These are phyloP conservation scores for Wiebesia pumilae DNA, from an alignment of 1,140 invertebrate genomes.

Conservation along the genomic window DNA sequence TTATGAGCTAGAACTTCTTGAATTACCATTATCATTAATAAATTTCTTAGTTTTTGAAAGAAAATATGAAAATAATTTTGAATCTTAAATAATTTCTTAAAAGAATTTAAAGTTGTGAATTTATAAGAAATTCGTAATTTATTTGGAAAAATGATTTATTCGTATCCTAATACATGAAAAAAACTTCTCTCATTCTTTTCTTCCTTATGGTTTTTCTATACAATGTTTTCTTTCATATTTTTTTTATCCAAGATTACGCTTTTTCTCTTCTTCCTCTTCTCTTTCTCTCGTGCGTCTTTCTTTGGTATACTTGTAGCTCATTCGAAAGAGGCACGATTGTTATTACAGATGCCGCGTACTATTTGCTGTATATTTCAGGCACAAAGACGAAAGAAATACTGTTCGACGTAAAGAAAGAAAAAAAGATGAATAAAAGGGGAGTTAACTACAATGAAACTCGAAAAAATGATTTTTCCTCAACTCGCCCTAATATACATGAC, in stretches of 20 bases:
- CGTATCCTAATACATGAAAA: no score
- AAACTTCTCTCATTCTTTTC: no score
- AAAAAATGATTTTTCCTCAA: slow-evolving; percentile 40
- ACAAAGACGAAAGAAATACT: slow-evolving; percentile 62
- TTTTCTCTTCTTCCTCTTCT: not conserved
- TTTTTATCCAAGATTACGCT: not conserved
- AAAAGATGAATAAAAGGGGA: slow-evolving; percentile 6
- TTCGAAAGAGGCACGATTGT: slow-evolving; percentile 58
- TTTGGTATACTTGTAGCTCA: not conserved
- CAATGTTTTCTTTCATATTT: no score
- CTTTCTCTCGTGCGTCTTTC: not conserved
- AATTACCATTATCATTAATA: no score
- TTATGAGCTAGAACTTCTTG: no score
- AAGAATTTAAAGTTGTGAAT: no score
- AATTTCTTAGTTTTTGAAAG: no score
- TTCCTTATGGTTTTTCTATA: not conserved
- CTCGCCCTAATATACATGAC: not conserved
- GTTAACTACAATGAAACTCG: slow-evolving; percentile 6
- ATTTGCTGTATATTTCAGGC: slow-evolving; percentile 68
- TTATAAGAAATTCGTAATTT: no score
- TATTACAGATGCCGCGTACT: slow-evolving; percentile 70
- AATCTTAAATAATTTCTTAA: no score
- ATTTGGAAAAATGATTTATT: no score
- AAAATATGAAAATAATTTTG: no score
- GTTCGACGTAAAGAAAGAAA: slow-evolving; percentile 55